Conservation (phyloP, 2,888 invertebrate species). For the Ochropleura plecta region DNA sequence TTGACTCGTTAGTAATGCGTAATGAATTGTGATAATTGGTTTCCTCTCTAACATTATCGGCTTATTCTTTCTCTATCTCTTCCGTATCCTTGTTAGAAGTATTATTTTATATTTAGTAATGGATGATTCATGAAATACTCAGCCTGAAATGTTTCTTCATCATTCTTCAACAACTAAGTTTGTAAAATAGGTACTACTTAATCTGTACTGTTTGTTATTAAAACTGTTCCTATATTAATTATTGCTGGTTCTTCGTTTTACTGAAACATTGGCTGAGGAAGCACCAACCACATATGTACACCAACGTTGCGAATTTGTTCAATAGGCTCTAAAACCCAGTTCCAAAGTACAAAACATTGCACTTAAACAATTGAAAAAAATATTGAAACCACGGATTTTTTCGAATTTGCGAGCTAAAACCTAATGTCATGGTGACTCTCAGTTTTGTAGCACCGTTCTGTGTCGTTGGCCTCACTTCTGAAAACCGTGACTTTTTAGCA, state of each 20-base stretch:
- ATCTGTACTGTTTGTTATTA: neutral
- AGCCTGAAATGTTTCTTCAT: too few species aligned
- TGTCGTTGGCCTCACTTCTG: constrained; percentile 77
- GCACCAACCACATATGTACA: too few species aligned
- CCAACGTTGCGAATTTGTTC: constrained; percentile 3
- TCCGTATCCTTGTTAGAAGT: neutral
- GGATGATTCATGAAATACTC: too few species aligned
- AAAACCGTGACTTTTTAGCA: constrained; percentile 74
- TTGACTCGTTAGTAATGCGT: constrained; percentile 37
- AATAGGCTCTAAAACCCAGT: constrained; percentile 24
- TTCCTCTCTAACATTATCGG: constrained; percentile 18
- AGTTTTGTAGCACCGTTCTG: constrained; percentile 76
- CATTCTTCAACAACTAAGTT: neutral
- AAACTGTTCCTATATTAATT: constrained; percentile 4
- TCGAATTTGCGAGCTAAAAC: constrained; percentile 61
- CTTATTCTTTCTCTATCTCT: constrained; percentile 22
- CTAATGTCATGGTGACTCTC: constrained; percentile 77
- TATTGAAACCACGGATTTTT: constrained; percentile 36
- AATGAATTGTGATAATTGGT: constrained; percentile 25
- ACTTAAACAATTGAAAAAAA: constrained; percentile 33
- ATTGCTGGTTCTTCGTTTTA: constrained; percentile 7
- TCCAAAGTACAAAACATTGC: constrained; percentile 32
- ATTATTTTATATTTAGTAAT: constrained; percentile 18
- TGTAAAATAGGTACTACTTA: neutral
- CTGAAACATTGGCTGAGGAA: constrained; percentile 9